Base-by-base conservation (phyloP, 2,797 vertebrate genomes). In the Cynodonichthys magdalenae region DNA sequence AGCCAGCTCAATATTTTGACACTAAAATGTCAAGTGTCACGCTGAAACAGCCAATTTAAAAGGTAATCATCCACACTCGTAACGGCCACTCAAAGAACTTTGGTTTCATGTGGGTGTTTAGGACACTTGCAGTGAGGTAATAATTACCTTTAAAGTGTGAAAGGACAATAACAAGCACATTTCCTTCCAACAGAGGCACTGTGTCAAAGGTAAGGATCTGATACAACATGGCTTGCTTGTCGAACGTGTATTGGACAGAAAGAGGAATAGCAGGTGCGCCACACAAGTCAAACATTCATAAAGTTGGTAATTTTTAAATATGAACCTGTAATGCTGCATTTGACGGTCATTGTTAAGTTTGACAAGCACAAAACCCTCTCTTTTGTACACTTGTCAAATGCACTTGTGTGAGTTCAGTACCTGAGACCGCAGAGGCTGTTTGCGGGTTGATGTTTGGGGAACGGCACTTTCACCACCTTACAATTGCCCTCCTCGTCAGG, bases 61-160 rank as follows among this genome's bases (percentile, higher is more conserved):
- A 46, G 65, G 50, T 48, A 48, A 67, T 59, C 49, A 60, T 60
- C 57, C 29, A 27, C 42, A 15, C 42, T 66, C 31, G 11, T 31
- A n/a, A 50, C 56, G 42, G 15, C 48, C 46, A 53, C 41, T 50
- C 34, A 34, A 36, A 68, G 54, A 64, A 61, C 69, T 45, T 66
- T 41, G 53, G 53, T 45, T 52, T 46, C 6, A 28, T 5, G 51
- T 47, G 53, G 62, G n/a, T 52, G 46, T 45, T 41, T 18, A 55
- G 31, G 58, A 34, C 49, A 60, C 53, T 48, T 69, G 68, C 75
- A 59, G 29, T 27, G 39, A 72, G 84, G 58, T 90, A 89, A 90
- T 87, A 77, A 88, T 90, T 90, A 87, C 80, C 85, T 80, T 48
- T 61, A 6, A 72, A 56, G 75, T 74, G 72, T 70, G 51, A 80